Percentiles rank a stretch among this genome's conserved stretches.
phyloP scores from a whole-genome alignment of 1,140 invertebrate genomes.

The Akabosia matsudoensis region DNA sequence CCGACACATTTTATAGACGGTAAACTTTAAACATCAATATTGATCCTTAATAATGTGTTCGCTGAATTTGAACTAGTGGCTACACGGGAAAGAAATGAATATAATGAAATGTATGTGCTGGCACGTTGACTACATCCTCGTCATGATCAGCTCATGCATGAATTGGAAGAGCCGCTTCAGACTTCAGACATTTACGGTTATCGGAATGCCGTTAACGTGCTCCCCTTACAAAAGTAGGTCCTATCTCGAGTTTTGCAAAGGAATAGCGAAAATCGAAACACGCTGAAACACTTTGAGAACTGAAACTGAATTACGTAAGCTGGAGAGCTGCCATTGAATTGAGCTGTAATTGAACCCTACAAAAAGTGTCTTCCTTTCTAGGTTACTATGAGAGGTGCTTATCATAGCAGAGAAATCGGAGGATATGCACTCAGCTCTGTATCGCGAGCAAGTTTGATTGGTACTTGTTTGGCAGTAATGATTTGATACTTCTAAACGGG shows the following conservation, averaged over 20 bases:
- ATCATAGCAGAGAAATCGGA: too few relatives aligned
- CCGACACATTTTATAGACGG: neutral
- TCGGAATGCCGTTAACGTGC: conserved; percentile 3
- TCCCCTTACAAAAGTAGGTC: neutral
- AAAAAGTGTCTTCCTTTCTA: too few relatives aligned
- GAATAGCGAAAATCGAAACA: neutral
- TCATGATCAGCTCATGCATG: conserved; percentile 2
- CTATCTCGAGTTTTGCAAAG: neutral
- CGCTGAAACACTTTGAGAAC: neutral
- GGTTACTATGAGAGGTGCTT: neutral
- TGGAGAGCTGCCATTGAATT: neutral
- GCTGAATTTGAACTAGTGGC: neutral
- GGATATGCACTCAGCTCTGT: neutral
- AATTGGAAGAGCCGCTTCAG: neutral
- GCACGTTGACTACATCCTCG: neutral
- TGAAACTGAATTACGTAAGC: neutral
- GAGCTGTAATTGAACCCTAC: neutral
- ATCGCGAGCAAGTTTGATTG: too few relatives aligned
- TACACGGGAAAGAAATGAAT: neutral
- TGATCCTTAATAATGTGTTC: neutral
- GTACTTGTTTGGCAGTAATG: too few relatives aligned
- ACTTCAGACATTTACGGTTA: neutral
- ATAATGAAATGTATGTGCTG: neutral
- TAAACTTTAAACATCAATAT: neutral
- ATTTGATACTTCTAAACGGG: neutral